These are phyloP conservation scores for Dromococcyx pavoninus DNA, from an alignment of 2,797 vertebrate genomes.

Conservation along the genomic window DNA sequence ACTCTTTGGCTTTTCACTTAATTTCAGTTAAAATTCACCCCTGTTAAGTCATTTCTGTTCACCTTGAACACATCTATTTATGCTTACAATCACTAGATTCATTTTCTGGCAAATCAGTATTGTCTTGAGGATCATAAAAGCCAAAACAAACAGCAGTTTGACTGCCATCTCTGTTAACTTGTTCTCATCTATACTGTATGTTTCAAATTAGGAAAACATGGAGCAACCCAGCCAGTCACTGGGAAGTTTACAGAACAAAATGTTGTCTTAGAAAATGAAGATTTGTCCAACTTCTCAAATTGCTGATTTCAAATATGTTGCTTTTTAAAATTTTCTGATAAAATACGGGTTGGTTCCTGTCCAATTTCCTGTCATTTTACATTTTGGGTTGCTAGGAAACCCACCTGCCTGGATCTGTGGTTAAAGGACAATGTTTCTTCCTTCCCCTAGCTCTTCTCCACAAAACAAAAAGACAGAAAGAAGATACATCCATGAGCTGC, in stretches of 20 bases:
- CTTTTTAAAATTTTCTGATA: background rate
- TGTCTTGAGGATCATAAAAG: background rate
- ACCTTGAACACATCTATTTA: background rate
- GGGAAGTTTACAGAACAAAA: background rate
- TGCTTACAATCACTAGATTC: background rate
- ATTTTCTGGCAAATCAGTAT: background rate
- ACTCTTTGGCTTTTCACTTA: background rate
- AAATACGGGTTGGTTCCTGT: background rate
- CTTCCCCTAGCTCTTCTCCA: background rate
- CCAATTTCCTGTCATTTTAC: background rate
- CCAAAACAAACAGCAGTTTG: background rate
- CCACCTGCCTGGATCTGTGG: background rate
- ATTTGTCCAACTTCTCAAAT: background rate
- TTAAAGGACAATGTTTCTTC: background rate
- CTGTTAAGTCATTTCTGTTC: background rate
- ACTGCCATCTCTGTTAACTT: background rate
- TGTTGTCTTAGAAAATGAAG: background rate
- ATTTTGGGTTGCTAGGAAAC: slow-evolving; percentile 34
- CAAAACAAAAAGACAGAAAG: background rate
- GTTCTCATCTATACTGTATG: background rate
- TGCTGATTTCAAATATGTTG: background rate
- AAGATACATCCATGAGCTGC: background rate
- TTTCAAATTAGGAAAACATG: background rate
- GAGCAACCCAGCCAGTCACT: background rate
- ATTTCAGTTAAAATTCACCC: background rate